A percentile compares a stretch with the other conserved stretches of the same genome.
Evolutionary conservation across 2,888 invertebrate genomes (phyloP).

Genomic region (Drosophila picticornis): DNA sequence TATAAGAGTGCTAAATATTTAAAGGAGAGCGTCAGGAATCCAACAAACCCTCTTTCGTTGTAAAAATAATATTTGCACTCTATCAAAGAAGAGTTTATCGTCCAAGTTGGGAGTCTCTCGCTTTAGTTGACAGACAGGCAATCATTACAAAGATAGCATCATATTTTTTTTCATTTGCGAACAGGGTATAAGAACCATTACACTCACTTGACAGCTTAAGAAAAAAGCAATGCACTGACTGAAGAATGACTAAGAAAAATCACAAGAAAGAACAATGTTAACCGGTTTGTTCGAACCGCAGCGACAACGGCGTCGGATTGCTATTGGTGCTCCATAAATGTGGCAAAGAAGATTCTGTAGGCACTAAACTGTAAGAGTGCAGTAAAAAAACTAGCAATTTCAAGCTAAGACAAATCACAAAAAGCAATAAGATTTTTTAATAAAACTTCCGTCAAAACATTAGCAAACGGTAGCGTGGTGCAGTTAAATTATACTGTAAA

Average conservation of each 20-base stretch:
- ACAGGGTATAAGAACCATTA: slow-evolving; percentile 44
- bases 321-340: slow-evolving; percentile 58
- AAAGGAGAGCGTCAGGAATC: background rate
- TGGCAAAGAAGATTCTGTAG: slow-evolving; percentile 70
- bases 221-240: slow-evolving; percentile 67
- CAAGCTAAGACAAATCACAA: slow-evolving; percentile 35
- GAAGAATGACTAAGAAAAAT: slow-evolving; percentile 77
- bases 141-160: background rate
- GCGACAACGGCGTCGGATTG: slow-evolving; percentile 60
- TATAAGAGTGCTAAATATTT: background rate
- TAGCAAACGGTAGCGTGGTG: slow-evolving; percentile 20
- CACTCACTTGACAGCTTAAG: slow-evolving; percentile 37
- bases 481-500: slow-evolving; percentile 39
- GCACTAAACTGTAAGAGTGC: slow-evolving; percentile 64
- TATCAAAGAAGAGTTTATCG: background rate
- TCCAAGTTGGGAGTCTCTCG: background rate
- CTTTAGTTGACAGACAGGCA: background rate
- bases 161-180: background rate
- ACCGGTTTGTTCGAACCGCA: slow-evolving; percentile 74
- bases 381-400: slow-evolving; percentile 44
- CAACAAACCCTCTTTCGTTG: background rate
- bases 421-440: slow-evolving; percentile 41
- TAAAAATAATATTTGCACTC: background rate
- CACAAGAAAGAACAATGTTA: slow-evolving; percentile 64
- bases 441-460: slow-evolving; percentile 57